A percentile compares a stretch with the other conserved stretches of the same genome.
These are phyloP conservation scores for Stercorarius parasiticus DNA, from an alignment of 2,113 vertebrate species.

Conservation along the genomic window DNA sequence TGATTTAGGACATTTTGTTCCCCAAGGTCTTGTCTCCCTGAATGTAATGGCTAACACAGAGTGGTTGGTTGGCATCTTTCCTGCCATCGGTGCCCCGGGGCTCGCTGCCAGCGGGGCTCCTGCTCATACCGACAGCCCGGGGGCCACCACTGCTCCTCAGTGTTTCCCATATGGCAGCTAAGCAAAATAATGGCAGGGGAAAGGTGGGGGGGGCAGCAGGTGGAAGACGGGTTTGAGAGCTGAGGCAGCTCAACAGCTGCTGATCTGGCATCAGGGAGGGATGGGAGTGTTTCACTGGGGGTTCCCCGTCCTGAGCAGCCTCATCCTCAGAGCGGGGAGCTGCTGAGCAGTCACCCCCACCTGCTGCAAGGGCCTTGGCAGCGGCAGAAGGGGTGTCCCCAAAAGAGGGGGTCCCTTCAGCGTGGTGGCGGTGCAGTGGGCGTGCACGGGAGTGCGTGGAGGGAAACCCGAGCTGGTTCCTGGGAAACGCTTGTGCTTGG, in stretches of 20 bases:
- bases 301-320: not conserved
- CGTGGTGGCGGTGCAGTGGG: accelerated
- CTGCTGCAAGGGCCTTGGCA: not conserved
- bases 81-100: too few species aligned
- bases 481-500: accelerated
- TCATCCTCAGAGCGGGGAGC: not conserved
- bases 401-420: not conserved
- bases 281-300: not conserved
- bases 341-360: not conserved
- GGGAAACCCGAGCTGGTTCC: not conserved
- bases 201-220: not conserved
- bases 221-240: not conserved
- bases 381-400: accelerated
- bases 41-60: accelerated
- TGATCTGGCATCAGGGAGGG: constrained; percentile 51
- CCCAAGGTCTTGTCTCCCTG: not conserved
- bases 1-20: not conserved
- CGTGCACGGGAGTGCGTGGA: not conserved
- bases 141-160: not conserved
- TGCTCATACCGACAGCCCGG: accelerated
- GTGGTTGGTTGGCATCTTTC: not conserved
- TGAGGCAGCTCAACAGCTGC: constrained; percentile 60
- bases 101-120: not conserved
- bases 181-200: not conserved
- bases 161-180: accelerated